phyloP scores from a whole-genome alignment of 2,113 vertebrate genomes.

The Pomatorhinus ruficollis region DNA sequence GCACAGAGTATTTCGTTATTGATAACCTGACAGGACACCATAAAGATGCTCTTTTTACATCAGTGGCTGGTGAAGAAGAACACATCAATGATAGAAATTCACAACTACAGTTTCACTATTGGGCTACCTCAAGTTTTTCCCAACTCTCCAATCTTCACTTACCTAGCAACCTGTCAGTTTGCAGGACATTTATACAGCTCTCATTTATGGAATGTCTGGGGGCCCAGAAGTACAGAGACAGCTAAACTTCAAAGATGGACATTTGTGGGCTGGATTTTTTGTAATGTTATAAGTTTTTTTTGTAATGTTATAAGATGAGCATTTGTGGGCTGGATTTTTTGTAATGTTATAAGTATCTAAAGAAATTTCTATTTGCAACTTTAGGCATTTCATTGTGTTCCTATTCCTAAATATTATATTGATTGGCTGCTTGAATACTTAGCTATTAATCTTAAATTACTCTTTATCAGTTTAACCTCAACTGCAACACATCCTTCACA shows the following conservation, averaged over 20 bases:
- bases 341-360: background rate
- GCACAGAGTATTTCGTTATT: background rate
- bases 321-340: background rate
- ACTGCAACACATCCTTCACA: background rate
- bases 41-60: background rate
- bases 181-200: background rate
- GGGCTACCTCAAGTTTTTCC: background rate
- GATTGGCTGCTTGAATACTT: background rate
- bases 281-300: background rate
- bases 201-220: background rate
- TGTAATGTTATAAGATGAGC: background rate
- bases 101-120: background rate
- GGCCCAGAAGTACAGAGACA: background rate
- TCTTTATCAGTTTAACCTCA: background rate
- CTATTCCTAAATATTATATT: background rate
- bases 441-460: background rate
- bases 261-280: background rate
- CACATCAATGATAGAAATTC: background rate
- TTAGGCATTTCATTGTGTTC: background rate
- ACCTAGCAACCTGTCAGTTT: background rate
- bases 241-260: background rate
- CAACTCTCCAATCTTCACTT: background rate
- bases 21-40: background rate
- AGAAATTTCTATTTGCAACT: background rate
- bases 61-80: background rate